Evolutionary conservation across 2,888 invertebrate genomes (phyloP).

Genomic region (Troilus luridus): DNA sequence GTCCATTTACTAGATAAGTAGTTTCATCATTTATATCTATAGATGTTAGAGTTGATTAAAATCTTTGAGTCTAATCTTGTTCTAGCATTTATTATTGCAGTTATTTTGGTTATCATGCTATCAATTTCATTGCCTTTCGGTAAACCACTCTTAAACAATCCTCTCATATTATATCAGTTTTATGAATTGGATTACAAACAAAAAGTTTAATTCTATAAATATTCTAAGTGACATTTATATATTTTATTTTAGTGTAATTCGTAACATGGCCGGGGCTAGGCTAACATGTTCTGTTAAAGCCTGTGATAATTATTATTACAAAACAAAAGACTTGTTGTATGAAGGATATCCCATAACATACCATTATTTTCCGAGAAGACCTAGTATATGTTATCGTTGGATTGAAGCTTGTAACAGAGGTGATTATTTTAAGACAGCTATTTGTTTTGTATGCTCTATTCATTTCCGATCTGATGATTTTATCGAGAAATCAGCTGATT

Average conservation of each 20-base stretch:
- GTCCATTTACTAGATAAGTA: too few species aligned
- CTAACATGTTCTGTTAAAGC: neutral
- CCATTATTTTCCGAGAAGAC: slow-evolving; percentile 12
- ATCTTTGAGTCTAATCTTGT: too few species aligned
- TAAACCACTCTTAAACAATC: too few species aligned
- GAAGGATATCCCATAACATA: slow-evolving; percentile 20
- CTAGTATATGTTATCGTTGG: neutral
- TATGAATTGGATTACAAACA: neutral
- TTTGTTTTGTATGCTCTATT: slow-evolving; percentile 32
- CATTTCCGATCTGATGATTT: slow-evolving; percentile 8
- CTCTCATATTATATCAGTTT: neutral
- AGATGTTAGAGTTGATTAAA: too few species aligned
- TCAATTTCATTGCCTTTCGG: too few species aligned
- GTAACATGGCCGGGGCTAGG: neutral
- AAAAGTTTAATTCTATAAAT: neutral
- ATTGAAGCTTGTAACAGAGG: neutral
- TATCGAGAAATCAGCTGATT: neutral
- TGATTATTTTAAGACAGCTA: neutral
- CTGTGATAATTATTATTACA: slow-evolving; percentile 8
- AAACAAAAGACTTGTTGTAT: neutral
- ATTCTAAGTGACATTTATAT: neutral
- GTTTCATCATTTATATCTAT: too few species aligned
- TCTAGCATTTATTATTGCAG: too few species aligned
- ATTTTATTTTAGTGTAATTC: neutral
- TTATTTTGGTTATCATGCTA: too few species aligned